Base-by-base conservation (phyloP, 2,113 vertebrate species). In the Galemys pyrenaicus region DNA sequence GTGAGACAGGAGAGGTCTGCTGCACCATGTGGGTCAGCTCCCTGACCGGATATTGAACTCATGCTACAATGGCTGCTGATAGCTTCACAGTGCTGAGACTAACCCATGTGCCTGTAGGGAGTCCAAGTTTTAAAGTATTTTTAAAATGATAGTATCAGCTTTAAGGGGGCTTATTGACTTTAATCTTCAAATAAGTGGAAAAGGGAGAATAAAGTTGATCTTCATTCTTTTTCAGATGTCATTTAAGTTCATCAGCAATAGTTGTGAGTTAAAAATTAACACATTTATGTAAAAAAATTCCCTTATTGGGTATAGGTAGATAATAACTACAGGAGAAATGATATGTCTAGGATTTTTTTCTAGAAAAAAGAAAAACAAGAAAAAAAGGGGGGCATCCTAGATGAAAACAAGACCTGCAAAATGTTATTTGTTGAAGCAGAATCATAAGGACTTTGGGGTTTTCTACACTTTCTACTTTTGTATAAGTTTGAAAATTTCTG, bases 181-280 rank as follows among this genome's bases (percentile, higher is more conserved):
- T 84, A 80, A 74, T 87, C 24, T 71, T 95, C 44, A 89, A 92
- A 74, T 87, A 62, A 10, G 24, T 26, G 3, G 65, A 67, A 86
- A n/a, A n/a, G n/a, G n/a, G 44, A 64, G 22, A 94, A 80, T 95
- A 54, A 78, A 82, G 41, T 79, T 89, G 56, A 82, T 35, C 88
- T 91, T 87, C 84, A 62, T 64, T 93, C 10, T 87, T 89, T 22
- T 22, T 87, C 49, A 81, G 51, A 78, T 78, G 30, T 44, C 51
- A 68, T 49, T 92, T 70, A 68, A 91, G 84, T 88, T 87, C n/a
- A 94, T 64, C 58, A 94, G 24, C 49, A 46, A 49, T 32, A 80
- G 20, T n/a, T 11, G 19, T 22, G 56, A 94, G 67, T 91, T 73
- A 85, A 88, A 88, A 78, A 37, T 64, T 70, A 37, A 89, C 30